A percentile compares a stretch with the other conserved stretches of the same genome.
phyloP scores from a whole-genome alignment of 2,797 vertebrate species.

The Pantherophis alleghaniensis region DNA sequence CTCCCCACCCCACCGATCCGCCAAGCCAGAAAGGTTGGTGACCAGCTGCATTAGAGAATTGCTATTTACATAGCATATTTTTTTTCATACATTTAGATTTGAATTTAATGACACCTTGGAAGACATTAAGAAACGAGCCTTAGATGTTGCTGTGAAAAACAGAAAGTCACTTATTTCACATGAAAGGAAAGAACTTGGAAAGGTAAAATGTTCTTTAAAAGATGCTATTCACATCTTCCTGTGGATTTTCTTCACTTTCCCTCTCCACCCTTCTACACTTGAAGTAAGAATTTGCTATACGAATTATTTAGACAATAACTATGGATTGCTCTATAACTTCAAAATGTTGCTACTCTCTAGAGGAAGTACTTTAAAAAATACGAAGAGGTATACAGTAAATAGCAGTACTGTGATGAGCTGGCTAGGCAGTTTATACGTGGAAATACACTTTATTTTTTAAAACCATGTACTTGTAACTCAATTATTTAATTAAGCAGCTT shows the following conservation, averaged over 20 bases:
- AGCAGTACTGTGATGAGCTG: neutral
- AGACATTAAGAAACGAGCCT: slow-evolving; percentile 78
- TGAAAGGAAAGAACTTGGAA: slow-evolving; percentile 90
- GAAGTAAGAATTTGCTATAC: neutral
- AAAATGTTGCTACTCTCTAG: neutral
- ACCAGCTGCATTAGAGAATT: neutral
- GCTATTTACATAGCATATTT: neutral
- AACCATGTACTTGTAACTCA: neutral
- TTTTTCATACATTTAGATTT: slow-evolving; percentile 75
- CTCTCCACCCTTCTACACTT: neutral
- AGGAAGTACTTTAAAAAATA: neutral
- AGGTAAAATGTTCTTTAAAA: slow-evolving; percentile 69
- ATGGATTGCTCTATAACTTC: neutral
- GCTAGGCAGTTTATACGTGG: neutral
- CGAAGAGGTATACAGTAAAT: neutral
- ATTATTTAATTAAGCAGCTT: neutral
- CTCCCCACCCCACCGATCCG: neutral
- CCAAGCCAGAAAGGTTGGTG: neutral
- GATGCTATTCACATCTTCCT: neutral
- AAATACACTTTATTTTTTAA: neutral
- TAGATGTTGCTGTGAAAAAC: slow-evolving; percentile 93
- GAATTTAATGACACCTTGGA: slow-evolving; percentile 85
- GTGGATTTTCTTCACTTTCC: neutral
- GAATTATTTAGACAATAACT: neutral
- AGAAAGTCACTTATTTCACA: slow-evolving; percentile 82